Conservation (phyloP, 1,140 invertebrate genomes). For the Drosophila arizonae region DNA sequence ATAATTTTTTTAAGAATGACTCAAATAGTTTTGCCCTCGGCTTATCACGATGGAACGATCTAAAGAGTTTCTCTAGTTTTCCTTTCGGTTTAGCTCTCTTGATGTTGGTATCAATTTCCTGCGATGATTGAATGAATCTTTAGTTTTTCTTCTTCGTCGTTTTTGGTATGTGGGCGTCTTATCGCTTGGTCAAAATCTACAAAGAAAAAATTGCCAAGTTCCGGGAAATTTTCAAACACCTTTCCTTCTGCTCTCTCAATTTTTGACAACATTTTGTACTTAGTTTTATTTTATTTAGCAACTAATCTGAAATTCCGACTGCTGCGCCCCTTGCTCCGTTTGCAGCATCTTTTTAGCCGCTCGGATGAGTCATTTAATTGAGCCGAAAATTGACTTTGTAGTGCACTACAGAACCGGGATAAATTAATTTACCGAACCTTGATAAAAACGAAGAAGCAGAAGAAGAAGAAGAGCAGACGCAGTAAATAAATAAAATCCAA, state of each 20-base stretch:
- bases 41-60: constrained; percentile 64
- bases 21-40: constrained; percentile 49
- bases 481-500: constrained; percentile 31
- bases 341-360: constrained; percentile 26
- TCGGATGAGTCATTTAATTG: constrained; percentile 80
- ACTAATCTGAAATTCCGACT: constrained; percentile 12
- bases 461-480: constrained; percentile 13
- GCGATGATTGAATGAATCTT: constrained; percentile 76
- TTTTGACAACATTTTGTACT: constrained; percentile 36
- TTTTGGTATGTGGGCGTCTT: constrained; percentile 60
- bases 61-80: constrained; percentile 6
- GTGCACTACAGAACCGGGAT: constrained; percentile 38
- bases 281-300: constrained; percentile 46
- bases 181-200: constrained; percentile 51
- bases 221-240: constrained; percentile 43
- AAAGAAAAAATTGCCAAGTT: constrained; percentile 61
- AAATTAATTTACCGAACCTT: constrained; percentile 73
- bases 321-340: constrained; percentile 44
- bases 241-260: constrained; percentile 8
- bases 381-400: constrained; percentile 70
- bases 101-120: constrained; percentile 75
- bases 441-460: constrained; percentile 50
- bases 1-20: constrained; percentile 81
- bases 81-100: constrained; percentile 45
- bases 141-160: constrained; percentile 1